Base-by-base conservation (phyloP, 2,797 vertebrate genomes). In the Hapalemur alaotrensis region DNA sequence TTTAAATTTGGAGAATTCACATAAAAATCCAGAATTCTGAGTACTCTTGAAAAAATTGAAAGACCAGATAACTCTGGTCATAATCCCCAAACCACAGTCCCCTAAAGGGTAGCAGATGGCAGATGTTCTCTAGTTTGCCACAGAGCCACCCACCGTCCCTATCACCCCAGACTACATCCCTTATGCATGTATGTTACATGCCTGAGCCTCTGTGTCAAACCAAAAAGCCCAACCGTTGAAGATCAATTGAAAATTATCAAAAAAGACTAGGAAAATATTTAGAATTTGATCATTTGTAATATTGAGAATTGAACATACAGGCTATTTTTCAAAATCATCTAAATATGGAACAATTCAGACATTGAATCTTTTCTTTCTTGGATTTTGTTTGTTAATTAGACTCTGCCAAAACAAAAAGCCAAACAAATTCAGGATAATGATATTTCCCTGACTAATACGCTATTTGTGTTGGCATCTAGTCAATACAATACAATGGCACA, bases 1-100 rank as follows among this genome's bases (percentile, higher is more conserved):
- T 91, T 95, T 91, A 79, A 80, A 78, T 88, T 91, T 94, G 43
- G 22, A 82, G 43, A 91, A 94, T 85, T 75, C 46, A 79, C 5
- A 38, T 35, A 88, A 48, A 78, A 61, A 57, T 30, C 2, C 72
- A 78, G 50, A 81, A 78, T 57, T 75, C 13, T 73, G 22, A 11
- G 1, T 4, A 15, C 43, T 50, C 8, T 41, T 57, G 6, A 76
- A 82, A 79, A 61, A 43, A 65, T 2, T 50, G 17, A 7, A 91
- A 91, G 8, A 50, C 43, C 7, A 38, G 14, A 28, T 76, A 78
- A 85, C 28, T 82, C 32, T 52, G 23, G 14, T 59, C 28, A 38
- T n/a, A 46, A 13, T 63, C 9, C 23, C n/a, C 54, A 89, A 93
- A 32, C 2, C n/a, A 35, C 1, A 85, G 18, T 72, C 7, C 46